A percentile compares a stretch with the other conserved stretches of the same genome.
These are phyloP conservation scores for Spinibarbus caldwelli DNA, from an alignment of 2,797 vertebrate genomes.

Conservation along the genomic window DNA sequence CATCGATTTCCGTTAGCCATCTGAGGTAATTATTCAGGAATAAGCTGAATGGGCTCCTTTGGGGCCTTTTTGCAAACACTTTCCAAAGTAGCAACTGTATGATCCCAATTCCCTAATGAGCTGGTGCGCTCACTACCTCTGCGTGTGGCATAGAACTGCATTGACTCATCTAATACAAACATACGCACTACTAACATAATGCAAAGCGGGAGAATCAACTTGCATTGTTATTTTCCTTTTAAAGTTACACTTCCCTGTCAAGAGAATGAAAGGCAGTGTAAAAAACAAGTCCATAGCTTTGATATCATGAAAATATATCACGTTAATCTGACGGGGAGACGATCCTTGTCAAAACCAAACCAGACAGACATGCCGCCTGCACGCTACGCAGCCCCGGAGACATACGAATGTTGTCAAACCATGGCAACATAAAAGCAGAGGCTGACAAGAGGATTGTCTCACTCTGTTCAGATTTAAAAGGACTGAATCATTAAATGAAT, in stretches of 20 bases:
- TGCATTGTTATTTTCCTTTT: constrained; percentile 50
- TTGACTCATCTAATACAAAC: constrained; percentile 6
- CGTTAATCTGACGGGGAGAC: not conserved
- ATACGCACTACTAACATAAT: constrained; percentile 50
- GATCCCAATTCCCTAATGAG: constrained; percentile 69
- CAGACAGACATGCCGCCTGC: constrained; percentile 25
- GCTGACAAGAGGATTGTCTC: constrained; percentile 21
- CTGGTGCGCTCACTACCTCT: constrained; percentile 58
- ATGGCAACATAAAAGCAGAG: constrained; percentile 36
- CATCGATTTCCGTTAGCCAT: constrained; percentile 76
- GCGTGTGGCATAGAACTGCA: constrained; percentile 57
- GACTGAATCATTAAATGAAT: constrained; percentile 9
- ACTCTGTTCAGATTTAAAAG: not conserved
- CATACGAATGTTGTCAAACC: constrained; percentile 33
- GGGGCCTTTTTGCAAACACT: constrained; percentile 60
- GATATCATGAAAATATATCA: constrained; percentile 18
- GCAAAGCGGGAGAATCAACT: constrained; percentile 63
- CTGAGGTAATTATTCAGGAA: constrained; percentile 76
- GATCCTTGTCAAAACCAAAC: constrained; percentile 25
- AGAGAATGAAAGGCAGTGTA: not conserved
- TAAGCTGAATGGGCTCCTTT: constrained; percentile 69
- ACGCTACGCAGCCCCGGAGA: constrained; percentile 4
- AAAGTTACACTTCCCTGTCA: constrained; percentile 48
- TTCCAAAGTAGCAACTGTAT: constrained; percentile 67
- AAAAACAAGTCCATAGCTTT: constrained; percentile 1